These are phyloP conservation scores for Prionace glauca DNA, from an alignment of 2,797 vertebrate species.

Conservation along the genomic window DNA sequence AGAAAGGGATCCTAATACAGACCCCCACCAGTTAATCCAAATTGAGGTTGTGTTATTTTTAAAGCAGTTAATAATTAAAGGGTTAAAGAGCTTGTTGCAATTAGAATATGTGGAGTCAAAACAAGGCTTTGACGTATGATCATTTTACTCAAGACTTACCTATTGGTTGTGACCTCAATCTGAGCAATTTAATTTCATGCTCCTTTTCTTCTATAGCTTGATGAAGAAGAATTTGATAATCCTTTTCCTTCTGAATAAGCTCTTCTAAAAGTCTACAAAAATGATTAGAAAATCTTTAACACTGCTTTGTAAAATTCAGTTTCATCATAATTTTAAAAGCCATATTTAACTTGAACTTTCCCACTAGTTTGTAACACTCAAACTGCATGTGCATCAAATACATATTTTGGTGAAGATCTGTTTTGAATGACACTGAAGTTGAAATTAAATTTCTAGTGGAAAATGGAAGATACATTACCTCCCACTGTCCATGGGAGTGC, in stretches of 20 bases:
- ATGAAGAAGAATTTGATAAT: slow-evolving; percentile 85
- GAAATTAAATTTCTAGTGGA: background rate
- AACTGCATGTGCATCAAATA: background rate
- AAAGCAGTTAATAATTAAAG: background rate
- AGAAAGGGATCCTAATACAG: background rate
- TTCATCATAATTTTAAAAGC: background rate
- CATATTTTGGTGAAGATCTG: background rate
- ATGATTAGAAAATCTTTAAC: background rate
- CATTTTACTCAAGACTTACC: slow-evolving; percentile 56
- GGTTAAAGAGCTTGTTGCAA: background rate
- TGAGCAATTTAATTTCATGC: slow-evolving; percentile 82
- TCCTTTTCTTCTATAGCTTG: slow-evolving; percentile 89
- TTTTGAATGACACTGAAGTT: background rate
- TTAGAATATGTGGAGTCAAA: background rate
- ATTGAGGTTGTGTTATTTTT: background rate
- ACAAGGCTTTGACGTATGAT: background rate
- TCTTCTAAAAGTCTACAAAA: slow-evolving; percentile 78
- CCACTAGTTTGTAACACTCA: background rate
- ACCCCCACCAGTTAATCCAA: background rate
- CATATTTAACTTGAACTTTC: background rate
- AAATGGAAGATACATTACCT: background rate
- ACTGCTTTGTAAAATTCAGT: background rate
- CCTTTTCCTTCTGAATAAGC: slow-evolving; percentile 83
- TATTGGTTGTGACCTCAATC: slow-evolving; percentile 70
- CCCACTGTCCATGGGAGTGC: too few relatives aligned